Percentiles rank a stretch among this genome's conserved stretches.
phyloP scores from a whole-genome alignment of 2,113 vertebrate species.

The Erpornis zantholeuca region DNA sequence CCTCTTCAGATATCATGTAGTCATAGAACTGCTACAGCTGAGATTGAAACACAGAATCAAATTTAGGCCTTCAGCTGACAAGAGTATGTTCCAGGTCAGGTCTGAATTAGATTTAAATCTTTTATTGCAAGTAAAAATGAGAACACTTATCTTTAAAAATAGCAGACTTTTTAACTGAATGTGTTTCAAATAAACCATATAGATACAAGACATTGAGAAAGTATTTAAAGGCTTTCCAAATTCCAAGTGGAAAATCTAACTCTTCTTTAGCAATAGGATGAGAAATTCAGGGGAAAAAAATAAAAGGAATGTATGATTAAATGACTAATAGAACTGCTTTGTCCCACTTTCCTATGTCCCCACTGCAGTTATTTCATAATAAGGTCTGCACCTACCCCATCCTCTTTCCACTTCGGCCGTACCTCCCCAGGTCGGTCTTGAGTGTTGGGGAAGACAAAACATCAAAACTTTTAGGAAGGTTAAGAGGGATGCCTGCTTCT shows the following conservation, averaged over 20 bases:
- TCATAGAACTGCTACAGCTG: background rate
- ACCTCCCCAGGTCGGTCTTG: background rate
- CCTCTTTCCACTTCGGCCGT: background rate
- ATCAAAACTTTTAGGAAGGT: background rate
- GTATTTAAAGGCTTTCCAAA: background rate
- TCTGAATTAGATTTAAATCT: background rate
- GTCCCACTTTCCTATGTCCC: background rate
- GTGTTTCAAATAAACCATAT: background rate
- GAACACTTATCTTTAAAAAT: background rate
- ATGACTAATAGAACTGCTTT: background rate
- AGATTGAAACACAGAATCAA: background rate
- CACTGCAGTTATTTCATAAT: background rate
- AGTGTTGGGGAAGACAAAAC: rapidly evolving
- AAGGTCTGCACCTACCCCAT: background rate
- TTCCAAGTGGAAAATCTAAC: background rate
- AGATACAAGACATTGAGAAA: background rate
- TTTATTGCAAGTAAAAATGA: background rate
- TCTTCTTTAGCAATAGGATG: background rate
- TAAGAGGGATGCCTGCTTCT: background rate
- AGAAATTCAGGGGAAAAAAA: background rate
- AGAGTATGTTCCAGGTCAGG: background rate
- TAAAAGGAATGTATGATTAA: background rate
- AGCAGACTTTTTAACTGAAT: background rate
- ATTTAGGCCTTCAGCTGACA: background rate
- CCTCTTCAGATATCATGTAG: background rate